Base-by-base conservation (phyloP, 2,797 vertebrate genomes). In the Typhlichthys eigenmanni region DNA sequence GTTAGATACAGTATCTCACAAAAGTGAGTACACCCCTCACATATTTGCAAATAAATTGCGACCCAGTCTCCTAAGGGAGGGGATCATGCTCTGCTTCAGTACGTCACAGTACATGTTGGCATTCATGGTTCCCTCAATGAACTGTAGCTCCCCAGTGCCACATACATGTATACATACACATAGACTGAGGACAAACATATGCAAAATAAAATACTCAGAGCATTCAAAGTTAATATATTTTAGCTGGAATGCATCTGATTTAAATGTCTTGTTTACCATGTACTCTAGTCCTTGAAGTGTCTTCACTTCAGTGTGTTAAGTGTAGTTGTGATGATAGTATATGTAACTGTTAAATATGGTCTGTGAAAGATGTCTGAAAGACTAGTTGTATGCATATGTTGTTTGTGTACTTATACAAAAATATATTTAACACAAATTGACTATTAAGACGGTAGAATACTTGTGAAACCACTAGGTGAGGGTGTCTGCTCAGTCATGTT, bases 231-330 rank as follows among this genome's bases (percentile, higher is more conserved):
- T 48, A 48, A 48, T n/a, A 53, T 2, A 55, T 55, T 50, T 13
- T 19, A 70, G 74, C 65, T 68, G 69, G 64, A 81, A 70, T 64
- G 14, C 58, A 50, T 66, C 61, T 69, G 79, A 86, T 84, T 24
- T 71, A 86, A 84, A 85, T 58, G 16, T 6, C 55, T 62, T 8
- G 34, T 12, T 63, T 49, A 57, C 74, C 57, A 66, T 75, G 56
- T 71, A 65, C 64, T 55, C 7, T 43, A 8, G 10, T 2, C 13
- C 54, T 46, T 50, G 58, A 60, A 64, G 19, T 55, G 17, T 49
- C 47, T 65, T 58, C 24, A 24, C 24, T 68, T 53, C 9, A 10
- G 47, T 72, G 66, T 66, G 47, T 14, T 13, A 13, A 60, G 16
- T 29, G 5, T 56, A 8, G 17, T 71, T 13, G 57, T 70, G 47